Conservation (phyloP, 64 coral and sea anemone genomes). For the Montipora foliosa region DNA sequence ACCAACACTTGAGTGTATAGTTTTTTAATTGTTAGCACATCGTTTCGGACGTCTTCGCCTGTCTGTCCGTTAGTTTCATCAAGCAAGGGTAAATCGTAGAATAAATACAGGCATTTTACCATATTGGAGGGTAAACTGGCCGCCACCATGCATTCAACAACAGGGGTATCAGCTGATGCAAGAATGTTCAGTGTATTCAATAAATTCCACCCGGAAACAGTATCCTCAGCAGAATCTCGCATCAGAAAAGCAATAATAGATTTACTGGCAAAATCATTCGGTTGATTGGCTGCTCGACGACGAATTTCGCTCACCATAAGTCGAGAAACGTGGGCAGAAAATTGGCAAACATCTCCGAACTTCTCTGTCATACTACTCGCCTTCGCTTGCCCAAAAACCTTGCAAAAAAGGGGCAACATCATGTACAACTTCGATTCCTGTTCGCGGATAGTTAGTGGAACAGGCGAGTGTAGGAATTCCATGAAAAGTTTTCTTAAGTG, state of each 20-base stretch:
- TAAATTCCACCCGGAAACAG: slow-evolving; percentile 92
- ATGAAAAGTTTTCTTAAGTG: slow-evolving; percentile 97
- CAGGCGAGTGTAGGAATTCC: slow-evolving; percentile 97
- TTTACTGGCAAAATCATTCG: slow-evolving; percentile 84
- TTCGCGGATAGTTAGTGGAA: slow-evolving; percentile 90
- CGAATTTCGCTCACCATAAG: slow-evolving; percentile 96
- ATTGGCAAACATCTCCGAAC: slow-evolving; percentile 96
- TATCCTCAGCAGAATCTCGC: slow-evolving; percentile 72
- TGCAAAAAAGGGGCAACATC: slow-evolving; percentile 97
- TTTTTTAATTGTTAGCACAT: slow-evolving; percentile 78
- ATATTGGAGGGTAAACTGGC: slow-evolving; percentile 92
- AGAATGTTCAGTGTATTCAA: slow-evolving; percentile 87
- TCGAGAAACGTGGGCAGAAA: slow-evolving; percentile 94
- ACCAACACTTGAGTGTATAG: slow-evolving; percentile 87
- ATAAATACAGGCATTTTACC: slow-evolving; percentile 98
- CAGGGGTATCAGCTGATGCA: slow-evolving; percentile 88
- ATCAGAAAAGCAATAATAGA: slow-evolving; percentile 89
- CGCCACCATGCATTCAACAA: slow-evolving; percentile 98
- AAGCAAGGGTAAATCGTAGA: slow-evolving; percentile 85
- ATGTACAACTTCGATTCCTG: slow-evolving; percentile 92
- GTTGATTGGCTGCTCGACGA: slow-evolving; percentile 77
- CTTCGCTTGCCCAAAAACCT: slow-evolving; percentile 88
- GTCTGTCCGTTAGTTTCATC: slow-evolving; percentile 24
- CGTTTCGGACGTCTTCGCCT: slow-evolving; percentile 55
- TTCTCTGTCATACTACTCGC: slow-evolving; percentile 87